phyloP scores from a whole-genome alignment of 2,888 invertebrate species.

The Brenthis hecate region DNA sequence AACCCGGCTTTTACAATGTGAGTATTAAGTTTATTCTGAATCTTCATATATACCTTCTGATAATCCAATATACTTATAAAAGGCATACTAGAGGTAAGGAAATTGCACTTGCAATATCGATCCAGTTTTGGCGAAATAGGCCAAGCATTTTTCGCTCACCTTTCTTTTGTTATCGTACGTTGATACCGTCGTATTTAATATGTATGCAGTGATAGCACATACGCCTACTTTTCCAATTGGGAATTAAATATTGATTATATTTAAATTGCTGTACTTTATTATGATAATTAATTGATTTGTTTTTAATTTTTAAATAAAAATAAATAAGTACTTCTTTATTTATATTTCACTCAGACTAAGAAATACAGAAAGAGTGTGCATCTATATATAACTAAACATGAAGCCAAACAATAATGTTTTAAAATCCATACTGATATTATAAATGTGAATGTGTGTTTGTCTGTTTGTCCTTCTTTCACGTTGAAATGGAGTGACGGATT shows the following conservation, averaged over 20 bases:
- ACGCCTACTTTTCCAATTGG: conserved; percentile 27
- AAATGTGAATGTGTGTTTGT: too few relatives aligned
- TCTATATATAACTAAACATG: too few relatives aligned
- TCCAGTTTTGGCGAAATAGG: conserved; percentile 41
- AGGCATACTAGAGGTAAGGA: neutral
- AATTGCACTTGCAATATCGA: conserved; percentile 44
- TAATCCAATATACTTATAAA: neutral
- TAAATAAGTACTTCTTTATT: too few relatives aligned
- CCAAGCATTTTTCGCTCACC: conserved; percentile 35
- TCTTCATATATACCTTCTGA: neutral
- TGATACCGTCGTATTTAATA: conserved; percentile 20
- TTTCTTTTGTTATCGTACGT: conserved; percentile 34
- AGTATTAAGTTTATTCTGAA: conserved; percentile 5
- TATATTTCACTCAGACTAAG: too few relatives aligned
- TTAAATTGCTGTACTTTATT: neutral
- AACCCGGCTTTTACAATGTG: conserved; percentile 25
- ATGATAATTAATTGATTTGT: neutral
- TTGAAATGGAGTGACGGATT: too few relatives aligned
- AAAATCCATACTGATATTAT: too few relatives aligned
- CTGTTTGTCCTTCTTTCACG: too few relatives aligned
- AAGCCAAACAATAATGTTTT: too few relatives aligned
- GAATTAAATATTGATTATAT: neutral
- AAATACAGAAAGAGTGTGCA: too few relatives aligned
- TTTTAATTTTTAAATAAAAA: too few relatives aligned
- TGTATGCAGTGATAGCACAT: conserved; percentile 20